phyloP scores from a whole-genome alignment of 1,140 invertebrate species.

The Ips nitidus region DNA sequence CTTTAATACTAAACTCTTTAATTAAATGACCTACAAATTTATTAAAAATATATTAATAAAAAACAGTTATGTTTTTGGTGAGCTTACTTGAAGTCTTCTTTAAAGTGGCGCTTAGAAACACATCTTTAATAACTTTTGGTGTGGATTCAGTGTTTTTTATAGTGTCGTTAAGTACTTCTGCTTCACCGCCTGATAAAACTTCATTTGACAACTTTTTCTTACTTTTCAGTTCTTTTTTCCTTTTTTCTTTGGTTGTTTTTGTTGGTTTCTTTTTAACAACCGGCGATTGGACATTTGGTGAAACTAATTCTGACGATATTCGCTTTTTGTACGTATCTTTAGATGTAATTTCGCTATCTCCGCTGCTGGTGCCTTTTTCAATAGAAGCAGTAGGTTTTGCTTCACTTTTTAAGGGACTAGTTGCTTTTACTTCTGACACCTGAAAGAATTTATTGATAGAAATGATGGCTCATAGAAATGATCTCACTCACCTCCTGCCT shows the following conservation, averaged over 20 bases:
- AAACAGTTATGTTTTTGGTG: neutral
- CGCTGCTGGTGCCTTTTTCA: neutral
- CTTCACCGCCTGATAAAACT: too few relatives aligned
- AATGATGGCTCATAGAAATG: too few relatives aligned
- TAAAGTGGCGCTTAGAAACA: constrained; percentile 1
- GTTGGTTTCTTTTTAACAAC: too few relatives aligned
- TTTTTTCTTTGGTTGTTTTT: neutral
- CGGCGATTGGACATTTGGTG: too few relatives aligned
- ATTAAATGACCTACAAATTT: too few relatives aligned
- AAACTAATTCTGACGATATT: neutral
- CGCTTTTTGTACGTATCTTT: neutral
- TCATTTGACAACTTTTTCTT: neutral
- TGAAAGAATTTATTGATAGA: too few relatives aligned
- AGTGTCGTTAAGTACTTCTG: neutral
- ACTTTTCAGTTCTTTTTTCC: neutral
- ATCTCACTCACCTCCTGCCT: neutral
- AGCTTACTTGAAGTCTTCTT: neutral
- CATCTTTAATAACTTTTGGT: neutral
- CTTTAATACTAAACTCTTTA: neutral
- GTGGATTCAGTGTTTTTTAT: neutral
- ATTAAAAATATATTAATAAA: too few relatives aligned
- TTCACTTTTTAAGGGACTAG: neutral
- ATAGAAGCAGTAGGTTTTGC: neutral
- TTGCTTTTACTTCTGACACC: neutral
- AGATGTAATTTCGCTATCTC: constrained; percentile 10